A percentile compares a stretch with the other conserved stretches of the same genome.
Conservation (phyloP, 1,140 invertebrate genomes). For the Neodiprion pinetum region DNA sequence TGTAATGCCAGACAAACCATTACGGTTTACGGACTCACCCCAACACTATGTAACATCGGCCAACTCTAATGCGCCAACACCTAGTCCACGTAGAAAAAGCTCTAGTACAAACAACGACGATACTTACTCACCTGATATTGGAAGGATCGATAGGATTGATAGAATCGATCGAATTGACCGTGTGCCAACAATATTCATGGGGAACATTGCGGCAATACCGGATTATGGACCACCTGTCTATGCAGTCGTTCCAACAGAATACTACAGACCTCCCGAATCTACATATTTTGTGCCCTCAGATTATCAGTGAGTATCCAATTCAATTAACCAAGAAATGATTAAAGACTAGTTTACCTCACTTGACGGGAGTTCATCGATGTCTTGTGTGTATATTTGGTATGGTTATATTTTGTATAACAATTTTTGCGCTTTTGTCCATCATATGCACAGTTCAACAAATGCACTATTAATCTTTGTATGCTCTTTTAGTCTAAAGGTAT, state of each 20-base stretch:
- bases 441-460: too few relatives aligned
- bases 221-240: conserved; percentile 55
- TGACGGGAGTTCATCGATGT: too few relatives aligned
- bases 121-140: conserved; percentile 52
- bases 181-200: conserved; percentile 64
- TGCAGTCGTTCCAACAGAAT: conserved; percentile 44
- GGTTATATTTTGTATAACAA: too few relatives aligned
- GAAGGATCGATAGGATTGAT: conserved; percentile 40
- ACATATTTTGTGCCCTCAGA: conserved; percentile 49
- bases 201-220: conserved; percentile 40
- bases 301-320: conserved; percentile 50
- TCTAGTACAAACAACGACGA: conserved; percentile 71
- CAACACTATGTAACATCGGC: conserved; percentile 66
- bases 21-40: conserved; percentile 80
- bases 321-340: background rate
- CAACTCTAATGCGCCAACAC: conserved; percentile 67
- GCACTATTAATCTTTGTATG: too few relatives aligned
- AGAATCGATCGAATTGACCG: conserved; percentile 56
- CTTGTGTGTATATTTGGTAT: too few relatives aligned
- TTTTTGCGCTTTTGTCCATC: too few relatives aligned
- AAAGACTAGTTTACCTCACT: too few relatives aligned
- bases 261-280: conserved; percentile 48
- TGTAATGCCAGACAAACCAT: conserved; percentile 64
- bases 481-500: too few relatives aligned
- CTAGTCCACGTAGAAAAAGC: conserved; percentile 73